Percentiles rank a stretch among this genome's conserved stretches.
phyloP scores from a whole-genome alignment of 2,113 vertebrate species.

The Sceloporus undulatus region DNA sequence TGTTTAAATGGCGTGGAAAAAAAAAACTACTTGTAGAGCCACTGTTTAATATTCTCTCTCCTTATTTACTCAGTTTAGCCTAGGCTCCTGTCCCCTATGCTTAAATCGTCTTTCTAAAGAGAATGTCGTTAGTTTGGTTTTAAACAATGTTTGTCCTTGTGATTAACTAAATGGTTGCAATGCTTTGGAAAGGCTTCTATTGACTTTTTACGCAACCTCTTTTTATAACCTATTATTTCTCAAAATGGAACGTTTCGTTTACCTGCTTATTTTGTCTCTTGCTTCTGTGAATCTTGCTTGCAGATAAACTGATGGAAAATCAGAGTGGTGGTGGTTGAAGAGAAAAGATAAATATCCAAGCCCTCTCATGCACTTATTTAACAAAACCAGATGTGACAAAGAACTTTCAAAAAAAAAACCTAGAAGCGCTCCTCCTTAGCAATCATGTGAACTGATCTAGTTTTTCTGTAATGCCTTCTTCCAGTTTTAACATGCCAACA shows the following conservation, averaged over 20 bases:
- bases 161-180: neutral
- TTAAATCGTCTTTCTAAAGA: neutral
- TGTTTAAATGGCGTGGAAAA: neutral
- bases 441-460: neutral
- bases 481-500: neutral
- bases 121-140: neutral
- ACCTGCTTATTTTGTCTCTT: conserved; percentile 43
- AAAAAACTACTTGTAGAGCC: conserved; percentile 1
- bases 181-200: neutral
- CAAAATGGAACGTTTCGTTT: conserved; percentile 45
- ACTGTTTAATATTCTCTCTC: neutral
- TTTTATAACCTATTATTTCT: neutral
- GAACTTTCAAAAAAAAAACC: neutral
- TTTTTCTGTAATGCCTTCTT: neutral
- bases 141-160: conserved; percentile 12
- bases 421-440: neutral
- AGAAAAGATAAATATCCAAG: conserved; percentile 2
- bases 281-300: conserved; percentile 37
- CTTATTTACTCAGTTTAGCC: neutral
- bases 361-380: neutral
- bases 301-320: conserved; percentile 50
- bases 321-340: conserved; percentile 27
- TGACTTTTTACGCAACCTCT: neutral
- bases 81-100: neutral
- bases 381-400: neutral